phyloP scores from a whole-genome alignment of 2,888 invertebrate genomes.

The Spilarctia lutea region DNA sequence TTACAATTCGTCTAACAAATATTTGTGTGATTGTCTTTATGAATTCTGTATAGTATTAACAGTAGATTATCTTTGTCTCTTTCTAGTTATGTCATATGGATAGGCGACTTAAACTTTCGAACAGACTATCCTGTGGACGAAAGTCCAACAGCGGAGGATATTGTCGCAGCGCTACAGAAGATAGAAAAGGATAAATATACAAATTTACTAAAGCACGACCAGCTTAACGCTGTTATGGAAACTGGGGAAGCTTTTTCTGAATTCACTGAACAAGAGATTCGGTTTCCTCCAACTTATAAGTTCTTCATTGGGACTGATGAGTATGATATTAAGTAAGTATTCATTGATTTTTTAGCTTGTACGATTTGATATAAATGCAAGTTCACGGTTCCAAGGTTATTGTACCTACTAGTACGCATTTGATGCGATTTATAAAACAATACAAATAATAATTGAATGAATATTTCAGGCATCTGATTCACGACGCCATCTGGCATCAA shows the following conservation, averaged over 20 bases:
- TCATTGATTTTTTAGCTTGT: neutral
- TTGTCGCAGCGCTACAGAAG: conserved; percentile 88
- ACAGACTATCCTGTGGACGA: conserved; percentile 88
- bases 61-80: conserved; percentile 6
- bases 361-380: too few species aligned
- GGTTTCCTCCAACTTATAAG: conserved; percentile 96
- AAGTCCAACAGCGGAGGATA: conserved; percentile 88
- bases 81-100: conserved; percentile 95
- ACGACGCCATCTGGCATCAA: too few species aligned
- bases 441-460: too few species aligned
- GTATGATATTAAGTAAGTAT: conserved; percentile 92
- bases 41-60: neutral
- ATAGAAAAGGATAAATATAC: conserved; percentile 89
- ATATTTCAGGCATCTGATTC: too few species aligned
- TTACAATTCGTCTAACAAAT: neutral
- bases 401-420: too few species aligned
- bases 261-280: conserved; percentile 90
- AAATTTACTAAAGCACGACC: conserved; percentile 91
- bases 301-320: conserved; percentile 91
- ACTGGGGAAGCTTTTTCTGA: conserved; percentile 94
- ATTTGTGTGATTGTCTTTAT: neutral
- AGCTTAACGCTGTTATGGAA: conserved; percentile 90
- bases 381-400: too few species aligned
- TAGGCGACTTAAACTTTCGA: conserved; percentile 96
- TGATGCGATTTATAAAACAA: too few species aligned